Percentiles rank a stretch among this genome's conserved stretches.
These are phyloP conservation scores for Falco peregrinus DNA, from an alignment of 2,797 vertebrate genomes.

Conservation along the genomic window DNA sequence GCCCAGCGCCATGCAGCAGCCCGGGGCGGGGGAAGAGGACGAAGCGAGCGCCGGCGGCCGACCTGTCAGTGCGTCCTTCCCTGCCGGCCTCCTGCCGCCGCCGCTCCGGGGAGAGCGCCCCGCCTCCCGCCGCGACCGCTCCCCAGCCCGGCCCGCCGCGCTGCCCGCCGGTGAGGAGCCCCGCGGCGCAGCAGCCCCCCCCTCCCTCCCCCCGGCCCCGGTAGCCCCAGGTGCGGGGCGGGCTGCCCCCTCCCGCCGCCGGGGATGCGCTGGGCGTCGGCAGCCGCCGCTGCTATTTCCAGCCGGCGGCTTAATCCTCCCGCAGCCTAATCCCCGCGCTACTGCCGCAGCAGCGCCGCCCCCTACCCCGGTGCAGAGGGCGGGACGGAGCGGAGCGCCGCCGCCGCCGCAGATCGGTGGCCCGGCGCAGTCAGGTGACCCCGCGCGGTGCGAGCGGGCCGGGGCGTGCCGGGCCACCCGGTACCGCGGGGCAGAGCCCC, in stretches of 20 bases:
- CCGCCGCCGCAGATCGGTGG: constrained; percentile 51
- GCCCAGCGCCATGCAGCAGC: not conserved
- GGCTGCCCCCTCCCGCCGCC: not conserved
- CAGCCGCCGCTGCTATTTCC: constrained; percentile 58
- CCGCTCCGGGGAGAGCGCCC: constrained; percentile 1
- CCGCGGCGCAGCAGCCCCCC: not conserved
- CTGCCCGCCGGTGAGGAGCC: not conserved
- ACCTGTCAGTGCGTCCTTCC: constrained; percentile 53
- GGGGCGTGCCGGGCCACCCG: not conserved
- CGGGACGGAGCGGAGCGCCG: not conserved
- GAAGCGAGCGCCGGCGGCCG: not conserved
- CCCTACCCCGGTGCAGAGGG: constrained; percentile 29
- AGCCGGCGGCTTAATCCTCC: constrained; percentile 53
- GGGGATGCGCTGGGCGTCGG: constrained; percentile 28
- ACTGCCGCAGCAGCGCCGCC: constrained; percentile 38
- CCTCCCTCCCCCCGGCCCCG: not conserved
- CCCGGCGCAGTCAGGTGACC: constrained; percentile 81
- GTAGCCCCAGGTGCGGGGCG: constrained; percentile 36
- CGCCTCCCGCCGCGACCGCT: not conserved
- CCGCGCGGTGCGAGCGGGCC: constrained; percentile 13
- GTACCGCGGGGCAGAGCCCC: constrained; percentile 35
- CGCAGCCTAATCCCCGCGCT: constrained; percentile 47
- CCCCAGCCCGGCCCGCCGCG: constrained; percentile 21
- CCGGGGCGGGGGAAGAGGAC: not conserved
- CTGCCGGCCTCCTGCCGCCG: not conserved